A percentile compares a stretch with the other conserved stretches of the same genome.
Conservation (phyloP, 2,113 vertebrate species). For the Chlamydotis undulata region DNA sequence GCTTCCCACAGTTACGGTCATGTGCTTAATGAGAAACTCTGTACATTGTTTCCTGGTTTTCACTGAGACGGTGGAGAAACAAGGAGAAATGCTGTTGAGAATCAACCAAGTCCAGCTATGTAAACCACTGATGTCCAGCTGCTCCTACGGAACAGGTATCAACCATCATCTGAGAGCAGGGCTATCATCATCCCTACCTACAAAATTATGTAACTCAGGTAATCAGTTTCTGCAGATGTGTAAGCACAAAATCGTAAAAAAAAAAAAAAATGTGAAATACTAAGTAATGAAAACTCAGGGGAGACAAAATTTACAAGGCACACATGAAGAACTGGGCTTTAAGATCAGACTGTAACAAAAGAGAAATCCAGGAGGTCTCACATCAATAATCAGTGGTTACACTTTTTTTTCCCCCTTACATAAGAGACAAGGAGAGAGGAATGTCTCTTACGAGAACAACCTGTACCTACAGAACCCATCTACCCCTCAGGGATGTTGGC, state of each 20-base stretch:
- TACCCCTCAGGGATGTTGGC: rapidly evolving
- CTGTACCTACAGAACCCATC: background rate
- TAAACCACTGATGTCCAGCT: rapidly evolving
- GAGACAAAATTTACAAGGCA: background rate
- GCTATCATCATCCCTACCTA: background rate
- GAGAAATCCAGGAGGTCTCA: background rate
- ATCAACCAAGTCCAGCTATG: rapidly evolving
- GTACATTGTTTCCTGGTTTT: rapidly evolving
- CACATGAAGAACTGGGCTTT: rapidly evolving
- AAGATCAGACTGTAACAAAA: background rate
- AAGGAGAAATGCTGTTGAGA: rapidly evolving
- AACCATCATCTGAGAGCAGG: rapidly evolving
- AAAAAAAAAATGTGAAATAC: background rate
- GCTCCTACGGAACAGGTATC: rapidly evolving
- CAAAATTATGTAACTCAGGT: background rate
- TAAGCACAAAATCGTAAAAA: background rate
- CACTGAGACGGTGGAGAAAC: rapidly evolving
- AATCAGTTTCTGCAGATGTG: background rate
- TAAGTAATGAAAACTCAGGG: rapidly evolving
- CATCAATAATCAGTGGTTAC: background rate
- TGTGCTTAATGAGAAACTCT: background rate
- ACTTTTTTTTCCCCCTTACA: background rate
- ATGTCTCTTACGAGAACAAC: background rate
- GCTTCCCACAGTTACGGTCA: rapidly evolving
- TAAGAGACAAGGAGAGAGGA: background rate